phyloP scores from a whole-genome alignment of 2,113 vertebrate genomes.

The Agelaius phoeniceus region DNA sequence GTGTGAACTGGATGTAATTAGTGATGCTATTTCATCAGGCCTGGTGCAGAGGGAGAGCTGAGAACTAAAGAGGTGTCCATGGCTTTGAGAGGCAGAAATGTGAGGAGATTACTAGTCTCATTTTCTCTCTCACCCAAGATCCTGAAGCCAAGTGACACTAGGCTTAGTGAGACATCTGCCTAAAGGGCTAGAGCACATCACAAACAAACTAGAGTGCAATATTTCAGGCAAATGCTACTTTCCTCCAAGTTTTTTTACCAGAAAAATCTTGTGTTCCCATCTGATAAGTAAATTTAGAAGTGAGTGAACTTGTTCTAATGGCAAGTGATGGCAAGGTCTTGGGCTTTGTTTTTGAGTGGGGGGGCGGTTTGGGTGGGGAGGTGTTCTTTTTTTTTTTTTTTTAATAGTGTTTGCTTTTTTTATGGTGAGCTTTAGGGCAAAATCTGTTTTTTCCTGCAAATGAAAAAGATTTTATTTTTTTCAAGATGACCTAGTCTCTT shows the following conservation, averaged over 20 bases:
- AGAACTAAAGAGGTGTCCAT: neutral
- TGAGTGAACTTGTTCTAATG: neutral
- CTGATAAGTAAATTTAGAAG: neutral
- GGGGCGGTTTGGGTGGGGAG: neutral
- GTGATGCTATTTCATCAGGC: neutral
- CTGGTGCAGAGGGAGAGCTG: neutral
- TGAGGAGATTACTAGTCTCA: neutral
- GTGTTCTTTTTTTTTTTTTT: neutral
- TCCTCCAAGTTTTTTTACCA: neutral
- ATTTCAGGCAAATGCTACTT: neutral
- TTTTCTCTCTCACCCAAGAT: neutral
- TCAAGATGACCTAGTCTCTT: neutral
- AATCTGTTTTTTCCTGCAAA: neutral
- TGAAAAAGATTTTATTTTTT: neutral
- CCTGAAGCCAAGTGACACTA: neutral
- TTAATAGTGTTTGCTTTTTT: neutral
- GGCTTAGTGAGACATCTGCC: neutral
- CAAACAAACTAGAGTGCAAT: neutral
- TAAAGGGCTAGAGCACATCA: neutral
- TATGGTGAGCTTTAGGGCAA: neutral
- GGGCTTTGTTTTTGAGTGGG: neutral
- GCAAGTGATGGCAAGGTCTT: neutral
- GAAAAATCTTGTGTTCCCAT: neutral
- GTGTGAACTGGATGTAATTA: neutral
- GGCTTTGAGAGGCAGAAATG: neutral